These are phyloP conservation scores for Chelonus insularis DNA, from an alignment of 1,140 invertebrate species.

Conservation along the genomic window DNA sequence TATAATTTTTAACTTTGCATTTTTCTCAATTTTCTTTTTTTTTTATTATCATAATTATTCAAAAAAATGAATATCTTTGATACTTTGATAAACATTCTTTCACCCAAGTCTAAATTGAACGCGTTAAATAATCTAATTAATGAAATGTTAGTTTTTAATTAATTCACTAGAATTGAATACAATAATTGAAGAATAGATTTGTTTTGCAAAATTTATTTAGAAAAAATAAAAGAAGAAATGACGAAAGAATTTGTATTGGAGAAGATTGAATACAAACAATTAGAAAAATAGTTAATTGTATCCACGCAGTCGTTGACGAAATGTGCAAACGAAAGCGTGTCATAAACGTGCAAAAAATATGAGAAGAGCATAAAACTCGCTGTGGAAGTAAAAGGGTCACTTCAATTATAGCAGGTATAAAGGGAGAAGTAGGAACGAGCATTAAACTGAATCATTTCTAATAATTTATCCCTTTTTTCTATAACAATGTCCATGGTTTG, in stretches of 20 bases:
- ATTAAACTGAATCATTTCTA: background rate
- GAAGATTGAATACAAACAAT: no score
- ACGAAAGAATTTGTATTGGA: no score
- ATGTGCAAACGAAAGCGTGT: slow-evolving; percentile 12
- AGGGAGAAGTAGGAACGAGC: background rate
- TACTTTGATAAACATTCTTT: no score
- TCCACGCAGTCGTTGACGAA: slow-evolving; percentile 2
- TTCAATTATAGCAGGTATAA: background rate
- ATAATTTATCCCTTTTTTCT: background rate
- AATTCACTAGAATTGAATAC: no score
- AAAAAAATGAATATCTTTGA: background rate
- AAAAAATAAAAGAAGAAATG: no score
- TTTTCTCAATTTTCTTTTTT: slow-evolving; percentile 7
- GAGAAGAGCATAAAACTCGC: background rate
- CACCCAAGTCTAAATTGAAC: no score
- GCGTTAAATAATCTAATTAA: no score
- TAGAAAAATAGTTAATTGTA: slow-evolving; percentile 1
- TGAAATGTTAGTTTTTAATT: no score
- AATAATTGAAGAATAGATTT: no score
- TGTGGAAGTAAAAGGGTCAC: background rate
- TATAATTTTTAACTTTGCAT: slow-evolving; percentile 23
- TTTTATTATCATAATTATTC: slow-evolving; percentile 1
- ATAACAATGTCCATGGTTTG: slow-evolving; percentile 9
- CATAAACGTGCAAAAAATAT: slow-evolving; percentile 1
- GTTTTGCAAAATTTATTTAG: no score